These are phyloP conservation scores for Dreissena rostriformis DNA, from an alignment of 1,140 invertebrate species.

Conservation along the genomic window DNA sequence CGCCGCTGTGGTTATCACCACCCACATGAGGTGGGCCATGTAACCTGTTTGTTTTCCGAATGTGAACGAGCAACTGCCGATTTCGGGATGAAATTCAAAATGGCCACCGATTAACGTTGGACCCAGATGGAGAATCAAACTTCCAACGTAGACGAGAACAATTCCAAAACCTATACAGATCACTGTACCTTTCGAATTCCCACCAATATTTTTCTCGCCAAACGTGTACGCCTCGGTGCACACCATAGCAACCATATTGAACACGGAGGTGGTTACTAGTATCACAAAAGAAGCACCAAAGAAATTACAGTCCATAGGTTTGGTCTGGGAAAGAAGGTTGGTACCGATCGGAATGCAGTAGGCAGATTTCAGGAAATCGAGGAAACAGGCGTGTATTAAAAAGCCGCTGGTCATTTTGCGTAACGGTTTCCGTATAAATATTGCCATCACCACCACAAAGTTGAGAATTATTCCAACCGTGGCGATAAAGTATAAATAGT, in stretches of 20 bases:
- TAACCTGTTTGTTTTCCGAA: conserved; percentile 79
- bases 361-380: conserved; percentile 77
- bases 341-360: conserved; percentile 80
- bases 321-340: conserved; percentile 75
- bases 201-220: conserved; percentile 78
- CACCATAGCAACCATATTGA: conserved; percentile 81
- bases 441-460: conserved; percentile 72
- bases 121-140: conserved; percentile 80
- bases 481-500: conserved; percentile 78
- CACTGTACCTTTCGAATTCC: conserved; percentile 73
- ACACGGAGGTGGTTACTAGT: conserved; percentile 77
- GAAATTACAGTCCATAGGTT: conserved; percentile 73
- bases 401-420: conserved; percentile 79
- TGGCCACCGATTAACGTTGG: conserved; percentile 81
- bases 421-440: conserved; percentile 70
- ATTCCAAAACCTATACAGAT: conserved; percentile 80
- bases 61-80: conserved; percentile 79
- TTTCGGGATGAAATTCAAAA: conserved; percentile 78
- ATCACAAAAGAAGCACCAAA: conserved; percentile 78
- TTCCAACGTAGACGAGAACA: conserved; percentile 78
- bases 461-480: conserved; percentile 77
- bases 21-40: conserved; percentile 80
- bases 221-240: conserved; percentile 81
- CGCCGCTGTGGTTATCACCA: conserved; percentile 76
- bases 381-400: conserved; percentile 77